phyloP scores from a whole-genome alignment of 2,797 vertebrate genomes.

The Enteromius unitaeniatus region DNA sequence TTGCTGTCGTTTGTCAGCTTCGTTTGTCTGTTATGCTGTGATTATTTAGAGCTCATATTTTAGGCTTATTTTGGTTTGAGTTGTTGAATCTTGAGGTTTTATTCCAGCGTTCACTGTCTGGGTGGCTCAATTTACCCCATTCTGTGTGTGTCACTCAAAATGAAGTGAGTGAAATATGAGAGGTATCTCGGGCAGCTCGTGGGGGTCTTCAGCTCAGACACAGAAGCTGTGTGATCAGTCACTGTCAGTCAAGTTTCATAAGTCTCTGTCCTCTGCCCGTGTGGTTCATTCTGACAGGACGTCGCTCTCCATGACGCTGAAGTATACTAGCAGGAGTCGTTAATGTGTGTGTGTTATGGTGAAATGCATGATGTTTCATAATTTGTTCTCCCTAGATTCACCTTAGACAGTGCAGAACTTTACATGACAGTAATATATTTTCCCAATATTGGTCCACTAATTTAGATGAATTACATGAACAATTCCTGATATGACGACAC shows the following conservation, averaged over 20 bases:
- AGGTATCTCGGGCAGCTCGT: not conserved
- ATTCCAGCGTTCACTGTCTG: not conserved
- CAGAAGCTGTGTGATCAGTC: not conserved
- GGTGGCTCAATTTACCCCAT: constrained; percentile 20
- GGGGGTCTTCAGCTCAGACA: constrained; percentile 25
- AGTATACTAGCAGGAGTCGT: not conserved
- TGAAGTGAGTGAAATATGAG: not conserved
- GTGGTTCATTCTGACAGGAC: not conserved
- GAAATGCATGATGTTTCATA: not conserved
- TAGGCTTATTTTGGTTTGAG: not conserved
- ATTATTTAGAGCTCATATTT: not conserved
- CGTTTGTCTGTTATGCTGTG: not conserved
- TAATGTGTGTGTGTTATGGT: not conserved
- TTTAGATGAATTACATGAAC: constrained; percentile 25
- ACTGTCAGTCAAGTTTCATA: constrained; percentile 2
- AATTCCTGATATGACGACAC: not conserved
- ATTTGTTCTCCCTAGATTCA: not conserved
- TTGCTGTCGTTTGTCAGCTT: not conserved
- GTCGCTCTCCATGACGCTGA: constrained; percentile 14
- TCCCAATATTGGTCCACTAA: constrained; percentile 4
- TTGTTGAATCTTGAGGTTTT: not conserved
- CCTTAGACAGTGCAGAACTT: not conserved
- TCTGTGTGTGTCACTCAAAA: constrained; percentile 3
- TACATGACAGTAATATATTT: not conserved
- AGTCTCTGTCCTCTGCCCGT: not conserved